Evolutionary conservation across 2,113 vertebrate species (phyloP), one percentile per base, ranked within the genome.

Genomic region (Tyto alba): DNA sequence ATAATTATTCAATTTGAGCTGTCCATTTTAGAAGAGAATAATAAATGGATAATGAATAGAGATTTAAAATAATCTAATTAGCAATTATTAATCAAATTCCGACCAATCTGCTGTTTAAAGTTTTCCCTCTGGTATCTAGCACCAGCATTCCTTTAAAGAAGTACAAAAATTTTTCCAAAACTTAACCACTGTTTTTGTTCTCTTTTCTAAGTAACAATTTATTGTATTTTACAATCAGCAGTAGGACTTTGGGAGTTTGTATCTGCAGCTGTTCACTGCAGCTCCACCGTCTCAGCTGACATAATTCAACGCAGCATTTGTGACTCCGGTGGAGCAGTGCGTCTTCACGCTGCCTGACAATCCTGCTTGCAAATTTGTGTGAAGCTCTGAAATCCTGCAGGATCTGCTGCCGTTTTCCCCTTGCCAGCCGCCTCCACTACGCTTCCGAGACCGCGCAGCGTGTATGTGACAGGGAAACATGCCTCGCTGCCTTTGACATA

Each of bases 391-490:
- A 27, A 40, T 72, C 75, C 47, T 40, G 17, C 36, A n/a, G 75
- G 47, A 25, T 30, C 20, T 26, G 56, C 14, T 32, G 2, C 22
- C 3, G 0, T 9, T 53, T 32, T 36, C 4, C 50, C 63, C 34
- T 36, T 19, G 30, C 23, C 40, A 43, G 25, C 17, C n/a, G 16
- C 27, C 23, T 77, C 71, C 19, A 3, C 57, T 8, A 1, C 1
- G 15, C 34, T 23, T 11, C 16, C 3, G 7, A 19, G 63, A 7
- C 1, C 2, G 1, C 2, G 3, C 32, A 9, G 47, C 0, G 2
- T 4, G 25, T 11, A 2, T 3, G 11, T 10, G 62, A 5, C 27
- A 17, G 57, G 30, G 45, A 15, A 45, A 26, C 9, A 0, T 1
- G 2, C 36, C 52, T 41, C 4, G 6, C 75, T 47, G 56, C 50